phyloP scores from a whole-genome alignment of 1,140 invertebrate genomes.

The Calliopsis andreniformis region DNA sequence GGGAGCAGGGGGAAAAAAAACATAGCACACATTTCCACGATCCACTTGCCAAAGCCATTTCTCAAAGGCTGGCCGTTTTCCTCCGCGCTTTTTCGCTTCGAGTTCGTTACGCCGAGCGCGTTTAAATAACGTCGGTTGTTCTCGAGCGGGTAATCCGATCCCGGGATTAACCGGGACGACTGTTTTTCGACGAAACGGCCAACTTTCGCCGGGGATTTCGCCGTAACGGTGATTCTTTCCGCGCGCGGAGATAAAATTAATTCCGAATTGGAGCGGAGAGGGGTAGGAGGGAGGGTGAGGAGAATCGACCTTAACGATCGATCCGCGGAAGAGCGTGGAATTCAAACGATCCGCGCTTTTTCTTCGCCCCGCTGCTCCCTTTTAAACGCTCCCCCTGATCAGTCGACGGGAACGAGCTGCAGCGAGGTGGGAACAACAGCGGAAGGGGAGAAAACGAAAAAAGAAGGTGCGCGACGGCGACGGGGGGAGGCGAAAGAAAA shows the following conservation, averaged over 20 bases:
- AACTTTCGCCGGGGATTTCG: background rate
- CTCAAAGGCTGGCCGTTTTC: constrained; percentile 16
- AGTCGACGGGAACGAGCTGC: constrained; percentile 5
- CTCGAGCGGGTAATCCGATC: constrained; percentile 32
- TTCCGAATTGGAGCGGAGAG: too few relatives aligned
- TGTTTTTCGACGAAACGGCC: background rate
- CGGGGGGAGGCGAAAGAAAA: constrained; percentile 1
- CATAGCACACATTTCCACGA: constrained; percentile 8
- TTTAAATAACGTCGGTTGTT: constrained; percentile 38
- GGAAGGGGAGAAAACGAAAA: background rate
- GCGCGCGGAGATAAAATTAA: constrained; percentile 23
- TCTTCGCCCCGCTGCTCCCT: constrained; percentile 7
- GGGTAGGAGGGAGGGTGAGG: too few relatives aligned
- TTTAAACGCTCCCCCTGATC: background rate
- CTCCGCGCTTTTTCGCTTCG: constrained; percentile 33
- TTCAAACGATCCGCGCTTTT: constrained; percentile 15
- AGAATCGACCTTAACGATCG: constrained; percentile 27
- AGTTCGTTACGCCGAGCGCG: constrained; percentile 35
- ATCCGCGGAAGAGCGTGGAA: background rate
- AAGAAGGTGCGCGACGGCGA: background rate
- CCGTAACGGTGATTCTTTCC: background rate
- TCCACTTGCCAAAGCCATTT: constrained; percentile 18
- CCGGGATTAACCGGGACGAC: constrained; percentile 23
- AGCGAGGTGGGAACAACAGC: background rate
- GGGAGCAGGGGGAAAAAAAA: background rate